Evolutionary conservation across 2,888 invertebrate species (phyloP), one percentile per base, ranked within the genome.

Genomic region (Trissoscelio sp.): DNA sequence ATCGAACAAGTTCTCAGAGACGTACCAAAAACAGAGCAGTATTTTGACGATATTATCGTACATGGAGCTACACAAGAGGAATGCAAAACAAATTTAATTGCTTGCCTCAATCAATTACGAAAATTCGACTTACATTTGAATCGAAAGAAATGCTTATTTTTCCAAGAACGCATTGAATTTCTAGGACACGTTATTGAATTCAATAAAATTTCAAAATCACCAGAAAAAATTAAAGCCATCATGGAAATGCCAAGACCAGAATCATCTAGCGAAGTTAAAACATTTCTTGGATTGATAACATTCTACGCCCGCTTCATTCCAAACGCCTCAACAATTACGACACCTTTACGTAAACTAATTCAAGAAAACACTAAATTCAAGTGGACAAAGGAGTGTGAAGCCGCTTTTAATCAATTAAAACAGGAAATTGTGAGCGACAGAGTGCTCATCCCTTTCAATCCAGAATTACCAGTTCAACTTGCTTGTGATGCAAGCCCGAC

Each of bases 191-290:
- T 66, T 16, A 12, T 79, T 11, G 48, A 79, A 51, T 53, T 24
- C 9, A 73, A 58, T 7, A 31, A 42, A 53, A 66, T 79, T 24
- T 22, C 9, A 0, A 34, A 55, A 28, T 39, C 83, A 58, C 14
- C 72, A 5, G 46, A 80, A 1, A 85, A 86, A 55, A 77, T 84
- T 0, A 51, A 74, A 39, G 84, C 79, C 2, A 81, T 87, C 11
- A 69, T 9, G 1, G 60, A 83, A 14, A 81, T 84, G 12, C n/a
- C n/a, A n/a, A n/a, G n/a, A n/a, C n/a, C n/a, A n/a, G n/a, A n/a
- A n/a, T n/a, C n/a, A n/a, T n/a, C n/a, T n/a, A n/a, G n/a, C n/a
- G n/a, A n/a, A n/a, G n/a, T n/a, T n/a, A n/a, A 57, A 34, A 31
- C 39, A 3, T 77, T 82, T 70, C 18, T 77, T 14, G 72, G 82